Evolutionary conservation across 2,797 vertebrate genomes (phyloP).

Genomic region (Sebastes aleutianus): DNA sequence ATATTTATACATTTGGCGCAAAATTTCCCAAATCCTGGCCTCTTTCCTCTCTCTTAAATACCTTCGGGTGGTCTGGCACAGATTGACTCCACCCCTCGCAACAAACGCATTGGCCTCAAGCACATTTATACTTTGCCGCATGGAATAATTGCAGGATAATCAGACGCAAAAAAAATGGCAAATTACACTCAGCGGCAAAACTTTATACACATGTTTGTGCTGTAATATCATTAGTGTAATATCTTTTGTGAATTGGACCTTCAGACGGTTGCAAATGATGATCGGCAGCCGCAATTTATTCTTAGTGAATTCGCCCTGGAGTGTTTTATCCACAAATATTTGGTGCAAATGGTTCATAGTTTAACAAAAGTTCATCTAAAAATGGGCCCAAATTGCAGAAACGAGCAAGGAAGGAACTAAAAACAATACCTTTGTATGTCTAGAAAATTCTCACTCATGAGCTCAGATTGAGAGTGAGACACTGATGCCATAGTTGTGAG

Average conservation of each 20-base stretch:
- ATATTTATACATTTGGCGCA: too few species aligned
- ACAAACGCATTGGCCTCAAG: too few species aligned
- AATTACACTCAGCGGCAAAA: not conserved
- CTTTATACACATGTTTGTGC: not conserved
- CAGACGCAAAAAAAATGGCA: too few species aligned
- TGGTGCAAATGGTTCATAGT: not conserved
- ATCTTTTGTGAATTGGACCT: not conserved
- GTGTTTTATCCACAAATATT: not conserved
- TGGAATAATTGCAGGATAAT: too few species aligned
- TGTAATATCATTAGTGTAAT: not conserved
- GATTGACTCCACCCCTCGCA: too few species aligned
- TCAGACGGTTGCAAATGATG: not conserved
- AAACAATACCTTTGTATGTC: not conserved
- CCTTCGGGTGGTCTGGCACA: too few species aligned
- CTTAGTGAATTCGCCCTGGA: not conserved
- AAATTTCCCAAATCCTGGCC: too few species aligned
- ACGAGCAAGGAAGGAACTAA: not conserved
- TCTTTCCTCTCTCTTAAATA: too few species aligned
- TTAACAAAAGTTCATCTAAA: slow-evolving; percentile 3
- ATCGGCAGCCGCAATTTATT: not conserved
- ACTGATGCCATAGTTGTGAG: slow-evolving; percentile 9
- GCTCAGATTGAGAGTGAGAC: not conserved
- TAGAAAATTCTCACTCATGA: not conserved
- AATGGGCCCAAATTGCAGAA: not conserved
- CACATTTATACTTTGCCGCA: too few species aligned